phyloP scores from a whole-genome alignment of 2,113 vertebrate genomes.

The Cygnus atratus region DNA sequence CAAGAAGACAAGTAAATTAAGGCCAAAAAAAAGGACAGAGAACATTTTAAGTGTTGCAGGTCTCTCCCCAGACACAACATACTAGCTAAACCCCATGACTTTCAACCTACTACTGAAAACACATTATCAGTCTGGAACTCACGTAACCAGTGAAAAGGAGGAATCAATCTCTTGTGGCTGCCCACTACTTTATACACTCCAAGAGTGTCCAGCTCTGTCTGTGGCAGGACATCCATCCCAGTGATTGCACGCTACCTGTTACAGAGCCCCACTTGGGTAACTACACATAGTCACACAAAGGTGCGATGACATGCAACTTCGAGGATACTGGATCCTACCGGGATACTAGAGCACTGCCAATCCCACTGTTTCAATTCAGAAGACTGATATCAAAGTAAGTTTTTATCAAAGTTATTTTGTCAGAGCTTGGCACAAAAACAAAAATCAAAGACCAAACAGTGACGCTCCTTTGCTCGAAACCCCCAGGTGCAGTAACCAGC shows the following conservation, averaged over 20 bases:
- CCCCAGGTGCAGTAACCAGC: neutral
- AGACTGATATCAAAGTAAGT: neutral
- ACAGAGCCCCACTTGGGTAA: neutral
- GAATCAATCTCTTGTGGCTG: neutral
- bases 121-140: neutral
- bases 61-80: neutral
- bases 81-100: neutral
- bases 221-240: neutral
- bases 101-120: neutral
- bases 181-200: neutral
- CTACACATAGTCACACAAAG: neutral
- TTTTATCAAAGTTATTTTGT: neutral
- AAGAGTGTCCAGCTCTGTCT: neutral
- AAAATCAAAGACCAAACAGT: neutral
- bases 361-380: neutral
- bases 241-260: neutral
- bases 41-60: neutral
- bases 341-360: neutral
- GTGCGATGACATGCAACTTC: neutral
- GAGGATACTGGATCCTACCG: neutral
- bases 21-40: neutral
- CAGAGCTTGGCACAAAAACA: neutral
- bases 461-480: neutral
- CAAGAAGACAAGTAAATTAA: neutral
- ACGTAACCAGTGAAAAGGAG: neutral